Evolutionary conservation across 2,888 invertebrate species (phyloP).

Genomic region (Hyles lineata): DNA sequence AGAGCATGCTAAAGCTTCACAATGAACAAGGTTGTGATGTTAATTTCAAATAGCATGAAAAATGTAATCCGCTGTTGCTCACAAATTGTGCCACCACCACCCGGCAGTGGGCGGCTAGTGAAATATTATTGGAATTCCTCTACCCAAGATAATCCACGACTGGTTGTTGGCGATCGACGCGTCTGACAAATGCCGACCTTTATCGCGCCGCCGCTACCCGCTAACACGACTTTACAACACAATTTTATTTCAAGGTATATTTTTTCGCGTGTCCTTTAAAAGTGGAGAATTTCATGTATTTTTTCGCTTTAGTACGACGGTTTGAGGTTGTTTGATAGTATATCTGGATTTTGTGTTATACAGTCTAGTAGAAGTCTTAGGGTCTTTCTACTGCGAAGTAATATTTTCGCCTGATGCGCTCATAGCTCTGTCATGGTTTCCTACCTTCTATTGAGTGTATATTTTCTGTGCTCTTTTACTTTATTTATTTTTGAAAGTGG

Average conservation of each 20-base stretch:
- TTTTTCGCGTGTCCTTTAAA: background rate
- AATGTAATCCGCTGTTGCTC: slow-evolving; percentile 34
- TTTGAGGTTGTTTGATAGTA: no score
- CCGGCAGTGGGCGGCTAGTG: slow-evolving; percentile 56
- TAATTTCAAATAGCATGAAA: background rate
- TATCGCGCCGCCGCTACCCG: slow-evolving; percentile 38
- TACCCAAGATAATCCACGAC: slow-evolving; percentile 66
- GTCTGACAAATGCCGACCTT: slow-evolving; percentile 61
- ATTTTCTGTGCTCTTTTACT: no score
- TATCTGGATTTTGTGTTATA: no score
- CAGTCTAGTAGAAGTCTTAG: no score
- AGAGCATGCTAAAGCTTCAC: no score
- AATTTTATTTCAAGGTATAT: slow-evolving; percentile 10
- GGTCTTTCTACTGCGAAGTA: no score
- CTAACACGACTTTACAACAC: slow-evolving; percentile 7
- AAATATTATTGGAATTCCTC: slow-evolving; percentile 80
- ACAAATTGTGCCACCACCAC: slow-evolving; percentile 43
- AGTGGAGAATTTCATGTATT: background rate
- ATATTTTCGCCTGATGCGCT: no score
- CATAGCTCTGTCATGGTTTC: no score
- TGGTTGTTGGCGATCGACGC: slow-evolving; percentile 58
- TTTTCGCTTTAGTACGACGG: background rate
- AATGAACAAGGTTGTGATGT: no score
- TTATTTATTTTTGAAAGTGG: no score
- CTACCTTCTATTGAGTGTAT: no score